Percentiles rank a stretch among this genome's conserved stretches.
Conservation (phyloP, 2,888 invertebrate species). For the Lobophora halterata region DNA sequence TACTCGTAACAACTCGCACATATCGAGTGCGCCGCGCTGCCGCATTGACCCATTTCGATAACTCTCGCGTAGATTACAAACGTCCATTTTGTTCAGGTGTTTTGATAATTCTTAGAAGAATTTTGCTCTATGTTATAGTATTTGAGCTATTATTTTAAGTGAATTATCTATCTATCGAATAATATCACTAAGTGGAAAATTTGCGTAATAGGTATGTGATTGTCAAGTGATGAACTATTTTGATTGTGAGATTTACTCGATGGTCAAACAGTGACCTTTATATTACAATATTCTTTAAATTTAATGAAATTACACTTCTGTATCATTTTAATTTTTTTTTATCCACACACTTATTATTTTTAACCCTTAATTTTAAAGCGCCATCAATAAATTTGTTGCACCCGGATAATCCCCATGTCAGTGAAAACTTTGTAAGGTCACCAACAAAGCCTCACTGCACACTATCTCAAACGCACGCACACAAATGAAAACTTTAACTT, state of each 20-base stretch:
- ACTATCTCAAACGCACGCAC: constrained; percentile 66
- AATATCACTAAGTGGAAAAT: constrained; percentile 3
- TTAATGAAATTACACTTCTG: too few species aligned
- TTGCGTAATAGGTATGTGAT: too few species aligned
- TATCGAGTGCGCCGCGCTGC: constrained; percentile 55
- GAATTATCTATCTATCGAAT: not conserved
- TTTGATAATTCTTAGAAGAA: constrained; percentile 13
- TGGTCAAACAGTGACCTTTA: too few species aligned
- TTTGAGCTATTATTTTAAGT: not conserved
- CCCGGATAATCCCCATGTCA: constrained; percentile 36
- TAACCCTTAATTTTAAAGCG: constrained; percentile 17
- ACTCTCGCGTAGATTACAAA: constrained; percentile 68
- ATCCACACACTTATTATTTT: too few species aligned
- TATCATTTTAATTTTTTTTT: too few species aligned
- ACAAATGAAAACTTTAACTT: constrained; percentile 76
- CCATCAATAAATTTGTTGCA: constrained; percentile 26
- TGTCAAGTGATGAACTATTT: too few species aligned
- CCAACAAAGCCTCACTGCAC: constrained; percentile 67
- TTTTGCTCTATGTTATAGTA: not conserved
- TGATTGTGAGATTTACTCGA: too few species aligned
- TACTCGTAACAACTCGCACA: constrained; percentile 47
- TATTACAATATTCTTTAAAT: too few species aligned
- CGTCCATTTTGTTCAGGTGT: constrained; percentile 56
- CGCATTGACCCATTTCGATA: constrained; percentile 79
- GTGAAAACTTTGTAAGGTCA: constrained; percentile 74